Conservation (phyloP, 2,888 invertebrate genomes). For the Andrena haemorrhoa region DNA sequence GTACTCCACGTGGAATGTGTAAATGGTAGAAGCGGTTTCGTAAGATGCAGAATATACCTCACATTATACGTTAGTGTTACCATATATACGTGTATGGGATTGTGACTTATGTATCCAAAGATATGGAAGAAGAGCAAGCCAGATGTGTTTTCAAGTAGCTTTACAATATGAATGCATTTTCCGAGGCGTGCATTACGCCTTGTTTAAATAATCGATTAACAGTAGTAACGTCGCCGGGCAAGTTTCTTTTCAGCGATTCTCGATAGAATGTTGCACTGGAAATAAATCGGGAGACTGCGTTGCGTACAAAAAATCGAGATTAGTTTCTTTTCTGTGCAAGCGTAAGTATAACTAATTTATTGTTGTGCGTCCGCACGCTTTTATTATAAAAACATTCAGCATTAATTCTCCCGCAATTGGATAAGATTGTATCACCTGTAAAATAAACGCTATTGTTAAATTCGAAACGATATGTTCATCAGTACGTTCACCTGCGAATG, state of each 20-base stretch:
- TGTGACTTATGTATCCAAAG: constrained; percentile 39
- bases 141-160: constrained; percentile 15
- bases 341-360: constrained; percentile 33
- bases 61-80: constrained; percentile 23
- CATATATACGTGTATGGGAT: constrained; percentile 10
- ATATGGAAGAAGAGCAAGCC: constrained; percentile 1
- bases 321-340: background rate
- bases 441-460: constrained; percentile 51
- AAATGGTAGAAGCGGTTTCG: constrained; percentile 8
- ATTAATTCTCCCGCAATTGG: constrained; percentile 15
- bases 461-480: constrained; percentile 10
- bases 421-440: constrained; percentile 43
- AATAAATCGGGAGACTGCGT: constrained; percentile 4
- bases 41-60: constrained; percentile 26
- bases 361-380: constrained; percentile 4
- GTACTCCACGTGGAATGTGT: constrained; percentile 10
- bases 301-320: constrained; percentile 1
- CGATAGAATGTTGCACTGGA: constrained; percentile 22
- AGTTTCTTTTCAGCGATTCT: constrained; percentile 24
- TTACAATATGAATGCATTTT: constrained; percentile 37
- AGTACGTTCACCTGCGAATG: constrained; percentile 1
- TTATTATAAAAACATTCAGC: background rate
- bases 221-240: constrained; percentile 31
- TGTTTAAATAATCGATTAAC: constrained; percentile 42
- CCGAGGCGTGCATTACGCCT: constrained; percentile 2